Evolutionary conservation across 2,113 vertebrate genomes (phyloP).

Genomic region (Speoplatyrhinus poulsoni): DNA sequence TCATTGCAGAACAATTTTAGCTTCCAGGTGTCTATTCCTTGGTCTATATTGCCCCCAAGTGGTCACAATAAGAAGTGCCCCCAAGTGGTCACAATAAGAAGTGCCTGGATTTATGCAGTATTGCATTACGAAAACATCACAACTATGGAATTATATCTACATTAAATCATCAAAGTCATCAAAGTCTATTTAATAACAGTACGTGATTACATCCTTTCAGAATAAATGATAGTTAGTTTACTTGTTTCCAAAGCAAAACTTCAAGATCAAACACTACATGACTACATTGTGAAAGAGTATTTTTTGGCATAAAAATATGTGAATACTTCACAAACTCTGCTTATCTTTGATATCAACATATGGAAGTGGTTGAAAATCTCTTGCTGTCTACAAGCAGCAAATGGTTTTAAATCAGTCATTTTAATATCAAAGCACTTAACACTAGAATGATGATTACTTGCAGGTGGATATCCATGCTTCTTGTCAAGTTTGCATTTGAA

Average conservation of each 20-base stretch:
- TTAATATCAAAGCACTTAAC: conserved; percentile 83
- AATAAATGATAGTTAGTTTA: conserved; percentile 13
- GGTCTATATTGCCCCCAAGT: conserved; percentile 61
- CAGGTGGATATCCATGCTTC: conserved; percentile 70
- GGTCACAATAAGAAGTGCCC: conserved; percentile 25
- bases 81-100: conserved; percentile 41
- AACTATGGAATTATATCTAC: background rate
- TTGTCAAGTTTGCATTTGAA: conserved; percentile 73
- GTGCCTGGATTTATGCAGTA: background rate
- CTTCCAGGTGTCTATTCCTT: conserved; percentile 7
- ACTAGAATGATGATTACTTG: conserved; percentile 79
- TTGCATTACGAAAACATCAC: background rate
- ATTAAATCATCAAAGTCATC: background rate
- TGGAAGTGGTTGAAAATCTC: conserved; percentile 74
- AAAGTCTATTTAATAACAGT: background rate
- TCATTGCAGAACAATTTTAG: no score
- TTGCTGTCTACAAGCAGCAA: conserved; percentile 71
- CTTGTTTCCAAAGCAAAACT: conserved; percentile 6
- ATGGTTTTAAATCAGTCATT: conserved; percentile 78
- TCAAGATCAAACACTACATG: conserved; percentile 1
- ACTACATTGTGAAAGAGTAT: conserved; percentile 12
- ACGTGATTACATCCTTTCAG: conserved; percentile 26
- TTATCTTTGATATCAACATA: conserved; percentile 70
- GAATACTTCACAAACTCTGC: conserved; percentile 44
- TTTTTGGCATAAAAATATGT: conserved; percentile 34